phyloP scores from a whole-genome alignment of 2,113 vertebrate species.

The Maylandia zebra region DNA sequence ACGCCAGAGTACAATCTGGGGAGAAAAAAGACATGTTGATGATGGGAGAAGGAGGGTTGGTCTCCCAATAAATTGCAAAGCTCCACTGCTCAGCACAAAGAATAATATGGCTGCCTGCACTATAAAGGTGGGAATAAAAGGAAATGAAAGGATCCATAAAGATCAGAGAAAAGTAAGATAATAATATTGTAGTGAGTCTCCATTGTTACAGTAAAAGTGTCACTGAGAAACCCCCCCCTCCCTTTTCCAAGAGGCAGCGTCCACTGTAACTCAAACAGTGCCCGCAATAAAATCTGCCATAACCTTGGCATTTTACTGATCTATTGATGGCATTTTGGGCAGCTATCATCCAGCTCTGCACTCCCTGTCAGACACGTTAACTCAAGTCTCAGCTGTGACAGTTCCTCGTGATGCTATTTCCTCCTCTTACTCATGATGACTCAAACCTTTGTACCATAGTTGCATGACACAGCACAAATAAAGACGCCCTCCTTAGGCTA shows the following conservation, averaged over 20 bases:
- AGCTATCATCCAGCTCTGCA: neutral
- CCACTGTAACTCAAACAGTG: neutral
- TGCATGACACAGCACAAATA: neutral
- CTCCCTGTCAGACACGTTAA: neutral
- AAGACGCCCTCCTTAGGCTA: neutral
- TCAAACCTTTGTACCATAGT: neutral
- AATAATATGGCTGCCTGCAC: neutral
- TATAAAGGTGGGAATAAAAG: neutral
- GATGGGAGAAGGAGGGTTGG: neutral
- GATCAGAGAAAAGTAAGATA: neutral
- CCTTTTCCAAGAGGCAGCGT: neutral
- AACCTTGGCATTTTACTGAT: neutral
- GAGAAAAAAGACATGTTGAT: neutral
- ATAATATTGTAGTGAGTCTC: neutral
- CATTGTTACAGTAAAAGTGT: neutral
- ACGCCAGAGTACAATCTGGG: neutral
- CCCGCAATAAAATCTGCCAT: neutral
- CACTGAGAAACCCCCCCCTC: neutral
- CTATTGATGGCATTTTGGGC: neutral
- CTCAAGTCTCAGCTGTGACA: neutral
- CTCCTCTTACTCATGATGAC: constrained; percentile 10
- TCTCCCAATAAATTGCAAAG: neutral
- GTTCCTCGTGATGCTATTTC: neutral
- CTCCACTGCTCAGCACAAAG: neutral
- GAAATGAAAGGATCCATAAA: neutral